Percentiles rank a stretch among this genome's conserved stretches.
Evolutionary conservation across 2,797 vertebrate species (phyloP).

Genomic region (Siniperca undulata): DNA sequence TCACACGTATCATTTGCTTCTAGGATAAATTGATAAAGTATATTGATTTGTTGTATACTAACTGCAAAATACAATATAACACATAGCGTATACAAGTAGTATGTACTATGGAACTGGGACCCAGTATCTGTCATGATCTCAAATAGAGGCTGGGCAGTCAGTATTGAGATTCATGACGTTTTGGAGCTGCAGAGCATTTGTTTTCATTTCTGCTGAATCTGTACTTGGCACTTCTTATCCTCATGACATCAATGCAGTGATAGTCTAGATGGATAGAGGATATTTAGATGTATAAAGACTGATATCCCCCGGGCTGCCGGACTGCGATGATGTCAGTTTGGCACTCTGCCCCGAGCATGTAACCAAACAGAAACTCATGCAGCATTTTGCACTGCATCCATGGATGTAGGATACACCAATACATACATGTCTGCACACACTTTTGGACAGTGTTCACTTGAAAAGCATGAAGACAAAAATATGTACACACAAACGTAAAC

Average conservation of each 20-base stretch:
- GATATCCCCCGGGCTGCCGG: constrained; percentile 34
- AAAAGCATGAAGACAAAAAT: constrained; percentile 9
- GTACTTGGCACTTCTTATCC: constrained; percentile 51
- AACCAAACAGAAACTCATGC: background rate
- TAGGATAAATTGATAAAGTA: background rate
- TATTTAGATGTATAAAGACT: constrained; percentile 54
- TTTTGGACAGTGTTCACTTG: background rate
- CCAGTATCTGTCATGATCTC: constrained; percentile 2
- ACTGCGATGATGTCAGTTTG: constrained; percentile 53
- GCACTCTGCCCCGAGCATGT: constrained; percentile 7
- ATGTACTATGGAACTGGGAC: background rate
- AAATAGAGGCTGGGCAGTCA: background rate
- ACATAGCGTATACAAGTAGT: background rate
- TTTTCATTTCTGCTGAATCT: constrained; percentile 62
- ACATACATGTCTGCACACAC: background rate
- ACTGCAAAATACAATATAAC: background rate
- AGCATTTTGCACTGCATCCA: background rate
- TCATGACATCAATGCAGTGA: constrained; percentile 54
- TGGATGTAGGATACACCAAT: background rate
- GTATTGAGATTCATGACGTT: background rate
- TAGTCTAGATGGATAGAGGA: constrained; percentile 40
- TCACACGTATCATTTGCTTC: background rate
- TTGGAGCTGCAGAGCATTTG: constrained; percentile 22
- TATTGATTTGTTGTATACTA: background rate
- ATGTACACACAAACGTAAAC: constrained; percentile 21